These are phyloP conservation scores for Scaptomyza flava DNA, from an alignment of 2,888 invertebrate species.

Conservation along the genomic window DNA sequence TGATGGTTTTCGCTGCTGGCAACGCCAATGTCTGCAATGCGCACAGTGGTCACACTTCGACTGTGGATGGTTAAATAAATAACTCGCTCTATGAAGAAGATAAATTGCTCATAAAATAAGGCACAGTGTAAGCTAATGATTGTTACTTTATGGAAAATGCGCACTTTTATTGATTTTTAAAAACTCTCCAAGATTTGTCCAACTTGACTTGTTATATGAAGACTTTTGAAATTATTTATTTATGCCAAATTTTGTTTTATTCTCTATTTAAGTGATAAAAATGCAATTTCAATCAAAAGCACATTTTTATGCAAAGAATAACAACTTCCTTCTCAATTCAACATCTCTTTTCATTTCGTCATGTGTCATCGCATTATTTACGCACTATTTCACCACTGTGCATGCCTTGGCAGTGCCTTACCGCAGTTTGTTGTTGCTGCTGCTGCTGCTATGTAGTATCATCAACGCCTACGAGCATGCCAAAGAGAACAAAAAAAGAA, in stretches of 20 bases:
- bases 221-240: no score
- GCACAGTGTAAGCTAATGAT: not conserved
- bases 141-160: no score
- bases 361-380: not conserved
- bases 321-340: not conserved
- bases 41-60: constrained; percentile 41
- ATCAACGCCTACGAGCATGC: constrained; percentile 74
- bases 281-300: not conserved
- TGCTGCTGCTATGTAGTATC: constrained; percentile 60
- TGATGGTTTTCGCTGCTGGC: constrained; percentile 65
- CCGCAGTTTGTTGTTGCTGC: constrained; percentile 43
- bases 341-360: not conserved
- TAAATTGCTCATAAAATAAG: not conserved
- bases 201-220: no score
- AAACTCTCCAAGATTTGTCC: no score
- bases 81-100: not conserved
- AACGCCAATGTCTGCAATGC: constrained; percentile 44
- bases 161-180: no score
- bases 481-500: constrained; percentile 41
- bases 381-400: constrained; percentile 49
- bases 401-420: constrained; percentile 36
- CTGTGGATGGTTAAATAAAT: not conserved
- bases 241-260: no score
- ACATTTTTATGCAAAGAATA: not conserved
- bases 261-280: no score